Evolutionary conservation across 2,888 invertebrate species (phyloP).

Genomic region (Nomada ferruginata): DNA sequence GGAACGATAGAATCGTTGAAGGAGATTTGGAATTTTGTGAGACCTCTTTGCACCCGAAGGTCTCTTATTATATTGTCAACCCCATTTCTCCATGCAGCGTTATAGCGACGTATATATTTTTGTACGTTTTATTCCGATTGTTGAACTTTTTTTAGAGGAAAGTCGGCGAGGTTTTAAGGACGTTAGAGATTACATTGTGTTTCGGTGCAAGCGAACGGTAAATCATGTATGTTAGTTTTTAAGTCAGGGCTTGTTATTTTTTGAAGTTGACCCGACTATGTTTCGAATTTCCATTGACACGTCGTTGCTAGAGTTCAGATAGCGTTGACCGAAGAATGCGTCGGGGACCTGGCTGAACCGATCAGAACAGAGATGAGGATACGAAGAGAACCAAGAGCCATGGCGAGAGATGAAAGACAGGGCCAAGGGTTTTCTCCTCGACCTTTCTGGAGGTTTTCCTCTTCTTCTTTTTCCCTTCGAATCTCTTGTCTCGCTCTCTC

Average conservation of each 20-base stretch:
- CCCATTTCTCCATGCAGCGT: too few species aligned
- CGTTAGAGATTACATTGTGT: too few species aligned
- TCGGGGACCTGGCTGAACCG: constrained; percentile 14
- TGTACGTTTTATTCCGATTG: too few species aligned
- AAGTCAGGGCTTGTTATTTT: too few species aligned
- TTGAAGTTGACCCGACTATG: constrained; percentile 1
- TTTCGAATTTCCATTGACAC: constrained; percentile 31
- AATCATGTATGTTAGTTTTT: too few species aligned
- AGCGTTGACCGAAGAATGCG: constrained; percentile 31
- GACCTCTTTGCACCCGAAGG: too few species aligned
- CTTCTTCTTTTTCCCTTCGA: not conserved
- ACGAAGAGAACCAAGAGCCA: not conserved
- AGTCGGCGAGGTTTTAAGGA: too few species aligned
- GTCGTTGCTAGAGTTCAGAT: constrained; percentile 4
- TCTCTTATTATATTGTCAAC: too few species aligned
- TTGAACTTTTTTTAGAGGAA: too few species aligned
- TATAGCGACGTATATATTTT: too few species aligned
- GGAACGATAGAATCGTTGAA: not conserved
- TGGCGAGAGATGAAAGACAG: constrained; percentile 37
- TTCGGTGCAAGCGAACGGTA: not conserved
- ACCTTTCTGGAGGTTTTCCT: constrained; percentile 31
- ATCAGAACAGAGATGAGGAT: constrained; percentile 36
- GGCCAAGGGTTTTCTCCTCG: constrained; percentile 55
- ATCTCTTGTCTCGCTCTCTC: constrained; percentile 36
- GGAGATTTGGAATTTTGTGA: not conserved